Evolutionary conservation across 1,140 invertebrate genomes (phyloP).

Genomic region (Ectropis grisescens): DNA sequence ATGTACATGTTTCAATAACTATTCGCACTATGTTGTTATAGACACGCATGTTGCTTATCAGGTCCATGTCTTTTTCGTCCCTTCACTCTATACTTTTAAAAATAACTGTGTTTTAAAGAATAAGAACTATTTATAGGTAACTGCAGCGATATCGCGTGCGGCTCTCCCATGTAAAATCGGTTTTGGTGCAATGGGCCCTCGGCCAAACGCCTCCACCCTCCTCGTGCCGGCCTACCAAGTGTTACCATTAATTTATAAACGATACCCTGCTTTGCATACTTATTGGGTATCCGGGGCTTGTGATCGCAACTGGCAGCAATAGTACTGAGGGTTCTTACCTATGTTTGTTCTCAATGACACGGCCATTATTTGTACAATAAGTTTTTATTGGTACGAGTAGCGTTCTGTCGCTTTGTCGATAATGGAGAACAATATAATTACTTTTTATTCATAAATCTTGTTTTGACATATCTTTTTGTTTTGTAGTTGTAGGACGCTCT

Average conservation of each 20-base stretch:
- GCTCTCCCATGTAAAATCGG: slow-evolving; percentile 9
- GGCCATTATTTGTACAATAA: not conserved
- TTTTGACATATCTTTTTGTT: not conserved
- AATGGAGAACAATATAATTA: not conserved
- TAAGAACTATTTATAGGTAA: no score
- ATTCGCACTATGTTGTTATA: no score
- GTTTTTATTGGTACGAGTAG: not conserved
- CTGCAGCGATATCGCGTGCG: slow-evolving; percentile 39
- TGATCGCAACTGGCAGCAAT: slow-evolving; percentile 8
- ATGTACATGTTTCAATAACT: no score
- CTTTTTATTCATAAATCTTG: not conserved
- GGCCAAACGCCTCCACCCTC: slow-evolving; percentile 17
- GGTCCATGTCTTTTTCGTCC: no score
- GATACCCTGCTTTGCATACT: slow-evolving; percentile 23
- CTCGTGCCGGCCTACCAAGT: slow-evolving; percentile 29
- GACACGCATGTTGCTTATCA: no score
- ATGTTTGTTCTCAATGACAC: not conserved
- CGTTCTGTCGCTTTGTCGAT: not conserved
- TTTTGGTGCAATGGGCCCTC: slow-evolving; percentile 26
- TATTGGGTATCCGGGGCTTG: slow-evolving; percentile 13
- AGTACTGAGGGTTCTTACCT: slow-evolving; percentile 11
- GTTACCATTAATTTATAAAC: slow-evolving; percentile 50
- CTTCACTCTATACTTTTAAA: no score
- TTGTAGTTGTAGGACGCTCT: not conserved
- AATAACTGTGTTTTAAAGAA: no score